These are phyloP conservation scores for Epinephelus moara DNA, from an alignment of 2,113 vertebrate genomes.

Conservation along the genomic window DNA sequence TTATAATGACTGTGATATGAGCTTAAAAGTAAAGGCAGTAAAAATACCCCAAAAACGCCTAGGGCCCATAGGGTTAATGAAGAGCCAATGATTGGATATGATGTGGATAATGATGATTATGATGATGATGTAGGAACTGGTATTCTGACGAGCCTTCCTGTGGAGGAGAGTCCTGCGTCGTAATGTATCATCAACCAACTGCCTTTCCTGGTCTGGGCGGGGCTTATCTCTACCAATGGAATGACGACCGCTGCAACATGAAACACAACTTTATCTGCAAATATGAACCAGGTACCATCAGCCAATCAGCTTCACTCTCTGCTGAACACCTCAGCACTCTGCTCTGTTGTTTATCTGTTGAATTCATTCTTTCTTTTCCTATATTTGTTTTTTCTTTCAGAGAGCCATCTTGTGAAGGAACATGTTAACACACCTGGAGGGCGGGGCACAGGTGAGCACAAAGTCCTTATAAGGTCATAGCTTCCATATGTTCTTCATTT, in stretches of 20 bases:
- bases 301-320: slow-evolving; percentile 25
- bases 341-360: neutral
- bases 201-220: slow-evolving; percentile 93
- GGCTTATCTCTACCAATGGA: slow-evolving; percentile 96
- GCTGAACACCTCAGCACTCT: too few relatives aligned
- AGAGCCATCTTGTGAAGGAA: slow-evolving; percentile 77
- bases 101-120: too few relatives aligned
- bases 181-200: slow-evolving; percentile 97
- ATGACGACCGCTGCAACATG: slow-evolving; percentile 98
- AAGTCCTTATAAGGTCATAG: neutral
- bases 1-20: too few relatives aligned
- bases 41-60: too few relatives aligned
- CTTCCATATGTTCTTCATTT: neutral
- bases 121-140: slow-evolving; percentile 89
- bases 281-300: slow-evolving; percentile 86
- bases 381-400: slow-evolving; percentile 22
- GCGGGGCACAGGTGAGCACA: slow-evolving; percentile 64
- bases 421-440: slow-evolving; percentile 73
- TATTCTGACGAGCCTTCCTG: slow-evolving; percentile 97
- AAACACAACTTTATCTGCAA: slow-evolving; percentile 99
- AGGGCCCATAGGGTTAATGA: too few relatives aligned
- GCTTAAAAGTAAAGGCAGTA: too few relatives aligned
- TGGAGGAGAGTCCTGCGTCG: slow-evolving; percentile 96
- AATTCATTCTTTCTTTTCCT: neutral
- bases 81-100: too few relatives aligned